Evolutionary conservation across 2,797 vertebrate species (phyloP), one percentile per base, ranked within the genome.

Genomic region (Paramormyrops hopkinsi): DNA sequence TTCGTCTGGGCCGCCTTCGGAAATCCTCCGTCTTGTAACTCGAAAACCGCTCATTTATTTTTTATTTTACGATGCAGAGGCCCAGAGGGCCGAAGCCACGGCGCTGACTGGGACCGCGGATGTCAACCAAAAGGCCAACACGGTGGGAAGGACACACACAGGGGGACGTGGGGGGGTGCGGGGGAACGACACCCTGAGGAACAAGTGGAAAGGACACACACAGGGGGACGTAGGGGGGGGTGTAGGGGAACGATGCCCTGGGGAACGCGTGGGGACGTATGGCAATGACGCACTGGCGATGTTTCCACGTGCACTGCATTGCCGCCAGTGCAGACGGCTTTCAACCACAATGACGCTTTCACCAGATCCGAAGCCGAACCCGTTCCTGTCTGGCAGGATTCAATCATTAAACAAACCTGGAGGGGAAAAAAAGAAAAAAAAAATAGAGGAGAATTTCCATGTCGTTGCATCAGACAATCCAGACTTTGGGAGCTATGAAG

Each of bases 381-480:
- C 7, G 12, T 69, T 73, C 84, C 48, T 65, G 59, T n/a, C 82
- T 86, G 83, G 37, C 56, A 69, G 59, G 50, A 86, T 86, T 89
- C 88, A 89, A 69, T 62, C 56, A 53, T 69, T 69, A 86, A 86
- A 56, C 50, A 50, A 69, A 62, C 56, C 83, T 29, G 44, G 83
- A 86, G 83, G 62, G 84, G 25, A 7, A 56, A 88, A 37, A 88
- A 79, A 79, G 1, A 0, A 5, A 44, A 11, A 37, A 87, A 44
- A 69, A 73, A 88, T 3, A 48, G 9, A 29, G 46, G 51, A 51
- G 82, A 5, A 85, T 89, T 89, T 86, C 59, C 59, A 73, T 53
- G 53, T 17, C 17, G 48, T 85, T 51, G 82, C 53, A 73, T 69
- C 82, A 59, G 56, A 53, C 59, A 17, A 86, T 86, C 59, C 56